phyloP scores from a whole-genome alignment of 2,797 vertebrate genomes.

The Dendrocincla tyrannina region DNA sequence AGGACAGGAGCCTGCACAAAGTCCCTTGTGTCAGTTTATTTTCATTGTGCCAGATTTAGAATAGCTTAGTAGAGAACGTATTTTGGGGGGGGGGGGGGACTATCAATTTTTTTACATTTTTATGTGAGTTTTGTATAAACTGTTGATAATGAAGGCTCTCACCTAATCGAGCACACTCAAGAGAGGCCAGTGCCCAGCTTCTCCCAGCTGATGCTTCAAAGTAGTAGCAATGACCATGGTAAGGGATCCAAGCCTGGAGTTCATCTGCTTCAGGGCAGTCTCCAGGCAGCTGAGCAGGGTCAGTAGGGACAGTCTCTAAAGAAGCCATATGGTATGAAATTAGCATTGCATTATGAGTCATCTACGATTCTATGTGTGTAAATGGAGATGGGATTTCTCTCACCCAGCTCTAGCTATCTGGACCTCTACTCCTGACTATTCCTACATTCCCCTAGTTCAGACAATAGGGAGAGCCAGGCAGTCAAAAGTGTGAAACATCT shows the following conservation, averaged over 20 bases:
- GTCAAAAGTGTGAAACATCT: not conserved
- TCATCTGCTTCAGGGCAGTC: constrained; percentile 82
- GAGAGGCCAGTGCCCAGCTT: constrained; percentile 86
- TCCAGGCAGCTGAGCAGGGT: constrained; percentile 86
- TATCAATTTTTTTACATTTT: not conserved
- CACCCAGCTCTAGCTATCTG: not conserved
- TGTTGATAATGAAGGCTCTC: constrained; percentile 14
- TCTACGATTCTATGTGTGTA: not conserved
- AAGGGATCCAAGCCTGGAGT: constrained; percentile 84
- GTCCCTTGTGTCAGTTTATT: not conserved
- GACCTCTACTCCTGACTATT: not conserved
- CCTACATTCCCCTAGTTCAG: not conserved
- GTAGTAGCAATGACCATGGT: constrained; percentile 85
- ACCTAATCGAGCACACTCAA: constrained; percentile 86
- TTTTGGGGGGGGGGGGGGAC: not conserved
- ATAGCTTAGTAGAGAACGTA: not conserved
- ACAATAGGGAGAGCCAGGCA: not conserved
- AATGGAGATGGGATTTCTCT: not conserved
- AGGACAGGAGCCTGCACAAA: not conserved
- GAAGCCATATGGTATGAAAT: not conserved
- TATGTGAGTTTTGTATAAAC: not conserved
- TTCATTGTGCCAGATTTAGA: not conserved
- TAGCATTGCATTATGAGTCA: not conserved
- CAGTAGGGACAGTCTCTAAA: constrained; percentile 82
- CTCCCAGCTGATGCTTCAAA: constrained; percentile 72